Evolutionary conservation across 2,888 invertebrate species (phyloP).

Genomic region (Microctonus brassicae): DNA sequence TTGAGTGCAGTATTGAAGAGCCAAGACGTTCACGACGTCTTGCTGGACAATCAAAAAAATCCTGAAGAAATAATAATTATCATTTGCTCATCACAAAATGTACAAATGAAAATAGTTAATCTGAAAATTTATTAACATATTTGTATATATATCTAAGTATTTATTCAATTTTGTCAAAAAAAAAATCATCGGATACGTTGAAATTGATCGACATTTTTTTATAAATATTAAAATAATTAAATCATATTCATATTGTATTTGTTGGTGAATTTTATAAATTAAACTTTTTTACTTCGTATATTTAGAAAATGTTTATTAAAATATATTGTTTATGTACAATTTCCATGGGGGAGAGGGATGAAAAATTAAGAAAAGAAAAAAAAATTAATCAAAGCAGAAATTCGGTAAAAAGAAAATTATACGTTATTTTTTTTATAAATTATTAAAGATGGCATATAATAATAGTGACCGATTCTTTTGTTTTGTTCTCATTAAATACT

Average conservation of each 20-base stretch:
- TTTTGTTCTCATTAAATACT: constrained; percentile 64
- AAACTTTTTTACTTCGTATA: neutral
- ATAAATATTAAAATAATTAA: no score
- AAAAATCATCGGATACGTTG: no score
- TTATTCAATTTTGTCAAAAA: neutral
- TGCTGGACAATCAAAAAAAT: neutral
- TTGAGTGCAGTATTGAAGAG: constrained; percentile 9
- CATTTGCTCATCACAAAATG: neutral
- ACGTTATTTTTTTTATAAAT: neutral
- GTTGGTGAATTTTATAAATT: no score
- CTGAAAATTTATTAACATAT: neutral
- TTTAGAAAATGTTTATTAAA: constrained; percentile 34
- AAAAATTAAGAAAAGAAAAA: constrained; percentile 7
- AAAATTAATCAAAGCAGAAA: neutral
- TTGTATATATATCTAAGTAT: neutral
- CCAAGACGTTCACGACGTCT: constrained; percentile 24
- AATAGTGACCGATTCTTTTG: constrained; percentile 48
- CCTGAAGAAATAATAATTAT: no score
- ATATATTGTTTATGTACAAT: constrained; percentile 30
- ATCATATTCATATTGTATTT: no score
- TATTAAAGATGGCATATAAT: constrained; percentile 58
- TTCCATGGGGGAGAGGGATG: constrained; percentile 15
- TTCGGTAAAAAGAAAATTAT: neutral
- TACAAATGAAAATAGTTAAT: neutral
- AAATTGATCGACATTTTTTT: no score